Base-by-base conservation (phyloP, 2,797 vertebrate genomes). In the Girardinus metallicus region DNA sequence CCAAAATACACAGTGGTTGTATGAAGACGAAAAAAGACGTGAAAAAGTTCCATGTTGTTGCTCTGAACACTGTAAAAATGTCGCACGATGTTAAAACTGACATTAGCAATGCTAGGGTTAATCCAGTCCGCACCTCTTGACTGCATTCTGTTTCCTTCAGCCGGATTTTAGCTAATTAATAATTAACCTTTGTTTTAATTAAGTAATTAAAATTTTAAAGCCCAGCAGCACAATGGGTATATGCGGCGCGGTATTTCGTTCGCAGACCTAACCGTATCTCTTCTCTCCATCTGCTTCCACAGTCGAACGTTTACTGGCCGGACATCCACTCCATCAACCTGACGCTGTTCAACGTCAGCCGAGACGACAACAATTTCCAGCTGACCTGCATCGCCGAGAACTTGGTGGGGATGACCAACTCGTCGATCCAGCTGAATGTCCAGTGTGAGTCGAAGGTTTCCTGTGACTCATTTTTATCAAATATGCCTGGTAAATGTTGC, bases 291-390 rank as follows among this genome's bases (percentile, higher is more conserved):
- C 49, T 81, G 51, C 77, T 31, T 55, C 90, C 92, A 73, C 83
- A 99, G 98, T 98, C 97, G 1, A 99, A 98, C n/a, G 96, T 98
- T 68, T 98, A 99, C 91, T 98, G 96, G 97, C 97, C 97, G 70
- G 98, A 98, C 1, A 97, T 99, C 81, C 98, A 99, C 57, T 98
- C 98, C 84, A 98, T 99, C 95, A 99, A 98, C 92, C 87, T 99
- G 92, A 99, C 97, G 0, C 96, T 99, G 55, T 97, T 97, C 89
- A 99, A 99, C 1, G 96, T 99, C 92, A 98, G 98, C 73, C 97
- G 97, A 0, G 98, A 99, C 16, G 98, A 99, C 96, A 99, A 99
- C 0, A 96, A 97, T 77, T 99, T 97, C 88, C 95, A 96, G 83
- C 96, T 99, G 75, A 97, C 96, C 26, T 99, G 98, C 93, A 99